Percentiles rank a stretch among this genome's conserved stretches.
Evolutionary conservation across 2,797 vertebrate species (phyloP).

Genomic region (Perodicticus potto): DNA sequence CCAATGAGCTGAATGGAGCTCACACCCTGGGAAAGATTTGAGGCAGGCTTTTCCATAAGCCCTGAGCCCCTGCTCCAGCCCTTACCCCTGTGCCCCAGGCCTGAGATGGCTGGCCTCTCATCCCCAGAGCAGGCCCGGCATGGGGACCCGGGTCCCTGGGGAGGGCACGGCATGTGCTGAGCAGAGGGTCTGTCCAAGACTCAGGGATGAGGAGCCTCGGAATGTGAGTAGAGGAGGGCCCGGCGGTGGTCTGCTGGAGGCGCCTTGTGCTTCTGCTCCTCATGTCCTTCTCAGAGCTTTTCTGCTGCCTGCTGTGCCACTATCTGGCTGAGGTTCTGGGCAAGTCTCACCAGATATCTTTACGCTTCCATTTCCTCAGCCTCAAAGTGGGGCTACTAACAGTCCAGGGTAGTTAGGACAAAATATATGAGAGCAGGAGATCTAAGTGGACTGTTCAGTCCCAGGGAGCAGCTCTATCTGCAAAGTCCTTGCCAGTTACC

Average conservation of each 20-base stretch:
- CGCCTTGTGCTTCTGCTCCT: not conserved
- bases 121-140: not conserved
- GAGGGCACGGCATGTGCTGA: not conserved
- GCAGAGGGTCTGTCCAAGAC: not conserved
- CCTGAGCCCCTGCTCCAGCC: not conserved
- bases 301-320: not conserved
- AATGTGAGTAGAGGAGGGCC: not conserved
- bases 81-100: rapidly evolving
- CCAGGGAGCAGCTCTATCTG: not conserved
- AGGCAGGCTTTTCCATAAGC: not conserved
- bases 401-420: not conserved
- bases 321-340: not conserved
- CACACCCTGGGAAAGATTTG: not conserved
- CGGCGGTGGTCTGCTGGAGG: rapidly evolving
- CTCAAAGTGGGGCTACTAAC: not conserved
- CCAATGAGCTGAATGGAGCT: not conserved
- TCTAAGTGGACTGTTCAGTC: not conserved
- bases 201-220: not conserved
- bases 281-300: rapidly evolving
- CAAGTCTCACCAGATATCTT: not conserved
- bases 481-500: not conserved
- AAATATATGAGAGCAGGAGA: rapidly evolving
- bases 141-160: not conserved
- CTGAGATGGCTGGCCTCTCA: not conserved
- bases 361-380: not conserved